Evolutionary conservation across 2,113 vertebrate species (phyloP), one percentile per base, ranked within the genome.

Genomic region (Burhinus bistriatus): DNA sequence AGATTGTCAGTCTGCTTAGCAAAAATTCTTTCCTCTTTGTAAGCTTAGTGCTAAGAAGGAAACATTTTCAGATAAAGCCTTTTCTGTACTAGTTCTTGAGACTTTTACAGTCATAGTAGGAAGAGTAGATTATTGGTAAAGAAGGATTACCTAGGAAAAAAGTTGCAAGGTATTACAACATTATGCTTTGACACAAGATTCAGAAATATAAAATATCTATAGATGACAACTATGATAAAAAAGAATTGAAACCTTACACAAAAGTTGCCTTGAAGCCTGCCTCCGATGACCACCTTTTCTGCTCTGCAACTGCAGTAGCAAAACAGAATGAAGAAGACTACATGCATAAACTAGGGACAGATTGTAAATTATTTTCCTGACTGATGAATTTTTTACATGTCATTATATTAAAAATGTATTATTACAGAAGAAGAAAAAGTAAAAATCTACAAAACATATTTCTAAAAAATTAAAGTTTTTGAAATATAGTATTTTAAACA

Each of bases 321-420:
- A 77, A 77, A 81, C 6, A 16, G 32, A 47, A 40, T 36, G 29
- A 77, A 23, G 38, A 80, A 38, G 7, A 12, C 20, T 23, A 18
- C 13, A 22, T 18, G 6, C 7, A 49, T 40, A 51, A 71, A 23
- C 6, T 19, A 81, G 30, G 2, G 7, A 44, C 2, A 34, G 4
- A 5, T 2, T 76, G 12, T 20, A 80, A 68, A 51, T 45, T 2
- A 15, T 72, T 93, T 64, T 55, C 11, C 45, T 52, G 11, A 61
- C 7, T n/a, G 17, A 59, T 12, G 2, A 66, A 36, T 0, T 26
- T 71, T 73, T 92, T 13, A n/a, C 2, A 34, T 5, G 2, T 36
- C 10, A 23, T 76, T 83, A 11, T 18, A 71, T 44, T 71, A 49
- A 80, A 93, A 64, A 49, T 26, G 0, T n/a, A 5, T 36, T 62